Base-by-base conservation (phyloP, 2,113 vertebrate genomes). In the Erythrolamprus reginae region DNA sequence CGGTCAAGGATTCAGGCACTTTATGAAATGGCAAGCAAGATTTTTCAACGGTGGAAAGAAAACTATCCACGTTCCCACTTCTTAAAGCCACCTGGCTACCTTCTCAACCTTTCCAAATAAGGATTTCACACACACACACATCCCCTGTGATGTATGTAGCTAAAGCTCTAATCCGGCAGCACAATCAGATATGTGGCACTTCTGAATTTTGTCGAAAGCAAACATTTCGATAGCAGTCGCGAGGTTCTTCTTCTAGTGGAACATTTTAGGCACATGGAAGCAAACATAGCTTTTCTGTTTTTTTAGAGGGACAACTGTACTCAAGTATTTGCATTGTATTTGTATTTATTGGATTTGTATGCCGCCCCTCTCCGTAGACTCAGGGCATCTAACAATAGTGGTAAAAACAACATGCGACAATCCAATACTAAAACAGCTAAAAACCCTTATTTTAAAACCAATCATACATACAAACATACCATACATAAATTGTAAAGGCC, bases 101-200 rank as follows among this genome's bases (percentile, higher is more conserved):
- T 77, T 77, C 70, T 77, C 65, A 77, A 77, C 15, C 33, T 77
- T 77, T 77, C 65, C 38, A 77, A 77, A 38, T n/a, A 38, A 38
- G 15, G n/a, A 8, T 38, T 38, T 3, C 0, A 5, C 7, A 6
- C 6, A n/a, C n/a, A n/a, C n/a, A n/a, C 21, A 1, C 52, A 1
- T 0, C 1, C 28, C n/a, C 15, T 0, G 5, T 17, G 33, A 38
- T 42, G 38, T 77, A 77, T 77, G 4, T 77, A 77, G 70, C 70
- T 77, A 33, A 70, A 70, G 13, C 5, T 70, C 13, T 70, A 77
- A 77, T 9, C 70, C 6, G 7, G 70, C 70, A 77, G 17, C n/a
- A 77, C 17, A 19, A 77, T 38, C 65, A 77, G 65, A 21, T 38
- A 38, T 19, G 33, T 42, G 33, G 33, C 33, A 38, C 17, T 77